Base-by-base conservation (phyloP, 2,113 vertebrate genomes). In the Pachycephala philippinensis region DNA sequence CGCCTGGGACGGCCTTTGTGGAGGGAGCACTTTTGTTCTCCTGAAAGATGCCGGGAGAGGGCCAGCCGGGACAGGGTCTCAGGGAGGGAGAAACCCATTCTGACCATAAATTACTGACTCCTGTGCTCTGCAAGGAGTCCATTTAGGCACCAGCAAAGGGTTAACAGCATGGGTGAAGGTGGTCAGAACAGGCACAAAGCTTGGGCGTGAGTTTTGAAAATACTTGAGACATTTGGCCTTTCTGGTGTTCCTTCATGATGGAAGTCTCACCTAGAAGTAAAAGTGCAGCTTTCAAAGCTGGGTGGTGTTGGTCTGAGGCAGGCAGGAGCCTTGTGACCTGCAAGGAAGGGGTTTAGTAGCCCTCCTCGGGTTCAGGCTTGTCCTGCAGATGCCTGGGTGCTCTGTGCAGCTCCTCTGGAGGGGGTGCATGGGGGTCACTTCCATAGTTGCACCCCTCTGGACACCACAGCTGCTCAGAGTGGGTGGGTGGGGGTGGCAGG, bases 11-110 rank as follows among this genome's bases (percentile, higher is more conserved):
- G 1, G 93, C 84, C 77, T 90, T 79, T 96, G 96, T 96, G 94
- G 75, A 70, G 64, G 71, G 64, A 95, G 60, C 75, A 63, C 95
- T 95, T 96, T 93, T 97, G 93, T 97, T 93, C 63, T 92, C 52
- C 54, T 28, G 52, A 74, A 89, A 91, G 90, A 85, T 96, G 54
- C 49, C 2, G 9, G 45, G 79, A 91, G 76, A 80, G 63, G 50
- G 61, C 54, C 52, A 13, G 77, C 53, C 11, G 0, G 20, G 71
- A 33, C 26, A 20, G 71, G 40, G 35, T 87, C 83, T 61, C 30
- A 21, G 21, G 50, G 23, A 66, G 54, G 74, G 45, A 86, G 30
- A 78, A 93, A 45, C 26, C 33, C 56, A 27, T 84, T 83, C 47
- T 56, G 66, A 87, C 31, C 61, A 8, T 87, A 54, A 79, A 80